Base-by-base conservation (phyloP, 2,888 invertebrate genomes). In the Sesamia inferens region DNA sequence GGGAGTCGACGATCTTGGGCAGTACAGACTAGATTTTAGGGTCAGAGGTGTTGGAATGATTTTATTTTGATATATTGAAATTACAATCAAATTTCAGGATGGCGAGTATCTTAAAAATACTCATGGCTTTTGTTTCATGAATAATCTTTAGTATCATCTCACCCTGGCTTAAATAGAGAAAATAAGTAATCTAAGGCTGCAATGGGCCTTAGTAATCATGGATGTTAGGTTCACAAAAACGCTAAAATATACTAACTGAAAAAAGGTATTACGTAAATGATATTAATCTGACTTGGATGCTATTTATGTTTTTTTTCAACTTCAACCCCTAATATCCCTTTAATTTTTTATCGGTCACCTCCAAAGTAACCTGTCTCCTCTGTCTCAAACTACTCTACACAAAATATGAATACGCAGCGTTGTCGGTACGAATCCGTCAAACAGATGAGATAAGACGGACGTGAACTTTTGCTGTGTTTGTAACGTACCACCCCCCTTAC, bases 401-500 rank as follows among this genome's bases (percentile, higher is more conserved):
- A 89, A 94, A 94, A 94, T 95, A 95, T 95, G 95, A 94, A 94
- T 94, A 95, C 94, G 93, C 91, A 90, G 92, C 92, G 93, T 91
- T 93, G 93, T 94, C 93, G 92, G 92, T 88, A 93, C 88, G 92
- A 95, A 95, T 96, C 93, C 96, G 95, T 95, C 95, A 95, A 95
- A 95, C 93, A 93, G 95, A 95, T 95, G 95, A 93, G 95, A 95
- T 95, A 95, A 89, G 91, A 80, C 88, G 89, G 91, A 94, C 92
- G 93, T 94, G 93, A 95, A 95, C 95, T 95, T 95, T 94, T 95
- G 95, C 94, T 94, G 93, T 92, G 88, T 86, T 86, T 86, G 86
- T 86, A 87, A 74, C 91, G 87, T 83, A 74, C 85, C 86, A 84
- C 87, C 88, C 83, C 61, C 74, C 71, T 84, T 24, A 31, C 86